phyloP scores from a whole-genome alignment of 1,140 invertebrate genomes.

The Drosophila punjabiensis region DNA sequence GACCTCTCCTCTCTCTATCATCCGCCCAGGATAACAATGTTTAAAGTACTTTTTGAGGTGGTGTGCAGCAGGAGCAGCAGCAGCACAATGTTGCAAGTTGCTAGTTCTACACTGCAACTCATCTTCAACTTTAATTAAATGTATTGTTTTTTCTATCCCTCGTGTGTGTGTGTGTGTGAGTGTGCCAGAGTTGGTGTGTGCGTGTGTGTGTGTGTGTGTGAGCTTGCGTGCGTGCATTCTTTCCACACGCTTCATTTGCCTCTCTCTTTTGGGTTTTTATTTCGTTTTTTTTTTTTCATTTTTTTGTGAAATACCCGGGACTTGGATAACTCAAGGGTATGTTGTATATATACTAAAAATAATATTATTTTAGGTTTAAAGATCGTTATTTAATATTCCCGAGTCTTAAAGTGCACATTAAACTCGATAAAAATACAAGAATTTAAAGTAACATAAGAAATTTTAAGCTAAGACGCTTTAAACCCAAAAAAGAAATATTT shows the following conservation, averaged over 20 bases:
- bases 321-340: neutral
- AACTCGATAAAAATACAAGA: neutral
- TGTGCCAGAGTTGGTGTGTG: neutral
- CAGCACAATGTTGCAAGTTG: constrained; percentile 40
- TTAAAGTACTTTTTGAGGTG: constrained; percentile 67
- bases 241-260: constrained; percentile 74
- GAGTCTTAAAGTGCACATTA: no score
- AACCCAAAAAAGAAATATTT: neutral
- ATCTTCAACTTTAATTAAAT: constrained; percentile 83
- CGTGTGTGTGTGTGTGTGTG: constrained; percentile 1
- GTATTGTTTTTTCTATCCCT: constrained; percentile 73
- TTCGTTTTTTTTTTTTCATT: neutral
- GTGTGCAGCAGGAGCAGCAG: constrained; percentile 21
- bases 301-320: neutral
- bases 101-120: constrained; percentile 65
- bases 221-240: constrained; percentile 40
- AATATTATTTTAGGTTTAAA: neutral
- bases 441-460: neutral
- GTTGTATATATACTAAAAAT: neutral
- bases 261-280: neutral
- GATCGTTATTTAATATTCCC: neutral
- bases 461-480: rapidly evolving
- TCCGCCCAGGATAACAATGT: constrained; percentile 59
- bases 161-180: constrained; percentile 3
- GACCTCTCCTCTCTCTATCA: constrained; percentile 3